Base-by-base conservation (phyloP, 2,797 vertebrate genomes). In the Aldrovandia affinis region DNA sequence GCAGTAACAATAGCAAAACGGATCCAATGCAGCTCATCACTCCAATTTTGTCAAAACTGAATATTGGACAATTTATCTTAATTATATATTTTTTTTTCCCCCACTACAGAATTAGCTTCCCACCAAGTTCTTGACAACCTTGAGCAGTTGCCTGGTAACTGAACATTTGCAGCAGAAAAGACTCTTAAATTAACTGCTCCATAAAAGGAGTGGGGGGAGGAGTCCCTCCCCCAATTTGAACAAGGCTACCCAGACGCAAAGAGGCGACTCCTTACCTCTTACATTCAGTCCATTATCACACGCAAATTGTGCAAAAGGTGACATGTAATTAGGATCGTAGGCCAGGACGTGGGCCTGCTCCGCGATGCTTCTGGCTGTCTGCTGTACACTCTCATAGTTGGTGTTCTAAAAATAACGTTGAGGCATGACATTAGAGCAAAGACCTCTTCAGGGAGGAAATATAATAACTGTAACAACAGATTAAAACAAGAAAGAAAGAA, bases 261-360 rank as follows among this genome's bases (percentile, higher is more conserved):
- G 50, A 52, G 4, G 4, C 50, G 12, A 57, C 55, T 57, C 81
- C 95, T 95, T 88, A 98, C 98, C 98, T 97, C 98, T 96, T 88
- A 99, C 98, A 90, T 99, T 98, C 93, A 99, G 89, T 33, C 98
- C 98, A 20, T 99, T 99, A 94, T 98, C 98, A 91, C 98, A 99
- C 4, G 98, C 98, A 84, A 99, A 99, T 94, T 99, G 98, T 89
- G 98, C 98, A 55, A 99, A 99, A 54, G 98, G 98, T 0, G 98
- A 99, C 98, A 99, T 99, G 93, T 99, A 99, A 88, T 98, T 98
- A 87, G 98, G 98, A 92, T 99, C 98, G 28, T 99, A 99, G 0
- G 98, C 98, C 92, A 99, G 95, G 73, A 97, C 96, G 0, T 99
- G 98, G 79, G 98, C 98, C 90, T 99, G 98, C 90, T 99, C 96